Conservation (phyloP, 2,888 invertebrate species). For the Drosophila melanosoma region DNA sequence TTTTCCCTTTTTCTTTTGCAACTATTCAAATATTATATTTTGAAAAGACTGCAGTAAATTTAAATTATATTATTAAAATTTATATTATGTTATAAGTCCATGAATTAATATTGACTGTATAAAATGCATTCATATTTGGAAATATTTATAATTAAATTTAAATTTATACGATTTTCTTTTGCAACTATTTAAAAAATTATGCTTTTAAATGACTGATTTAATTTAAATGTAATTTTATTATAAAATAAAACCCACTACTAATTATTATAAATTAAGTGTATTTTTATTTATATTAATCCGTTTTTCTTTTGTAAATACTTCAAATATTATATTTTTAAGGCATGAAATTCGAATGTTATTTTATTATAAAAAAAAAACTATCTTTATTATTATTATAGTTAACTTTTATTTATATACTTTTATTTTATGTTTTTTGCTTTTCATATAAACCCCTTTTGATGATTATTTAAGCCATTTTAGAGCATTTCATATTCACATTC, state of each 20-base stretch:
- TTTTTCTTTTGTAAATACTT: not conserved
- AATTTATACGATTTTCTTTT: not conserved
- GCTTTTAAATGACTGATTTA: not conserved
- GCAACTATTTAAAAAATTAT: not conserved
- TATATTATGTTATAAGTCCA: not conserved
- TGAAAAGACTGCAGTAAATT: not conserved
- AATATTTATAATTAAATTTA: not conserved
- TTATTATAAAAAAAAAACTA: not conserved
- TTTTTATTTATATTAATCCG: too few species aligned
- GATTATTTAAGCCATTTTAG: not conserved
- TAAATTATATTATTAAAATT: not conserved
- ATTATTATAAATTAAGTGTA: not conserved
- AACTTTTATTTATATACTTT: not conserved
- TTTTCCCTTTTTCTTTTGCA: not conserved
- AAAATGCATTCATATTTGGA: not conserved
- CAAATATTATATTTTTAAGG: not conserved
- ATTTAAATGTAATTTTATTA: not conserved
- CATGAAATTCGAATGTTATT: too few species aligned
- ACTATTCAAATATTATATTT: not conserved
- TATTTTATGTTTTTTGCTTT: not conserved
- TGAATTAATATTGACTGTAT: not conserved
- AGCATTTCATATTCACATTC: constrained; percentile 15
- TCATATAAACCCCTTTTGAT: not conserved
- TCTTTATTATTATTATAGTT: not conserved
- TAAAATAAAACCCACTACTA: rapidly evolving